phyloP scores from a whole-genome alignment of 2,888 invertebrate species.

The Diadegma fenestrale region DNA sequence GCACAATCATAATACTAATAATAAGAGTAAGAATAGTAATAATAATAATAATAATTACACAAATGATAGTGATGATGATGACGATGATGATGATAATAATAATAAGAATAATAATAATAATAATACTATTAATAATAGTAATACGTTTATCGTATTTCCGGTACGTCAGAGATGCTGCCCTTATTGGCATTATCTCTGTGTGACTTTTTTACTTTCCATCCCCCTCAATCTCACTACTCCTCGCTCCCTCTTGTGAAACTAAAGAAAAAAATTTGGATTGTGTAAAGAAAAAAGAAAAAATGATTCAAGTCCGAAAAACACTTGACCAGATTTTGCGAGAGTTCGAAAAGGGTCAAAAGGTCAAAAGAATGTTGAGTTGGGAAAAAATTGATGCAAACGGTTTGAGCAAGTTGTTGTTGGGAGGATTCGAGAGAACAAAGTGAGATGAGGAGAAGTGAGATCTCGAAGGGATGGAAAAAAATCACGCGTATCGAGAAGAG shows the following conservation, averaged over 20 bases:
- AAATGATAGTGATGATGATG: slow-evolving; percentile 34
- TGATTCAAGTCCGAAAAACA: no score
- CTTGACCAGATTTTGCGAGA: no score
- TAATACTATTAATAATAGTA: slow-evolving; percentile 70
- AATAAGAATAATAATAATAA: slow-evolving; percentile 48
- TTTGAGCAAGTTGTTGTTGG: background rate
- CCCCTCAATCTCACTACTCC: slow-evolving; percentile 3
- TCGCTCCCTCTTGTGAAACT: background rate
- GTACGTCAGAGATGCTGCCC: slow-evolving; percentile 64
- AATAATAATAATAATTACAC: slow-evolving; percentile 60
- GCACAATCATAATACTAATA: slow-evolving; percentile 52
- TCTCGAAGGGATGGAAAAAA: slow-evolving; percentile 40
- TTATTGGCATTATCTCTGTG: background rate
- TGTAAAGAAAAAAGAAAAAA: no score
- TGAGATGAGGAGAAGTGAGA: background rate
- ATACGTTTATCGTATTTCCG: slow-evolving; percentile 72
- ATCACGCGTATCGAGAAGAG: slow-evolving; percentile 53
- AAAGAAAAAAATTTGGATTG: background rate
- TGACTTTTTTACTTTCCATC: slow-evolving; percentile 63
- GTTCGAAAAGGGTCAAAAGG: no score
- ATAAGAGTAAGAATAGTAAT: slow-evolving; percentile 63
- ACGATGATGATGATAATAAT: slow-evolving; percentile 58
- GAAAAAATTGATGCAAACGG: no score
- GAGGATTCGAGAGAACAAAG: background rate
- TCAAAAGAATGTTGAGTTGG: no score